phyloP scores from a whole-genome alignment of 2,113 vertebrate genomes.

The Ariopsis seemanni region DNA sequence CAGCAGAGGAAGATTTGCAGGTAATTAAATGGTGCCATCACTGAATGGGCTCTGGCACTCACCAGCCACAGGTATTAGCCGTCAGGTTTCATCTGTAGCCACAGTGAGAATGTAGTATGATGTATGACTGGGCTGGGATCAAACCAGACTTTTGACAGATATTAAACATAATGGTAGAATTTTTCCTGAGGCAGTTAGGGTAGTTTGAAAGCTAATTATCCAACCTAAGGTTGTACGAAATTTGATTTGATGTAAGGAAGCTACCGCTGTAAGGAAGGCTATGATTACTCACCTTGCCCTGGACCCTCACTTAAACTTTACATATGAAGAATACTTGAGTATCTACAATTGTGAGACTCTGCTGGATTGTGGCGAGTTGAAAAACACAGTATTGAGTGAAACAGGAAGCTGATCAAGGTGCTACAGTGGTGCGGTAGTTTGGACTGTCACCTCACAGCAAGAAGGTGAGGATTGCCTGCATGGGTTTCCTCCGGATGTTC shows the following conservation, averaged over 20 bases:
- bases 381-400: background rate
- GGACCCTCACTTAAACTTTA: background rate
- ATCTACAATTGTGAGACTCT: background rate
- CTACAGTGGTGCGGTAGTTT: too few species aligned
- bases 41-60: slow-evolving; percentile 39
- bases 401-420: background rate
- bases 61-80: slow-evolving; percentile 22
- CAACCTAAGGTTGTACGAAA: background rate
- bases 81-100: background rate
- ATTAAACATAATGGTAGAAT: background rate
- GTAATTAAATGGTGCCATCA: slow-evolving; percentile 50
- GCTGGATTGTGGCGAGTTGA: background rate
- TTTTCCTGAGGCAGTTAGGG: background rate
- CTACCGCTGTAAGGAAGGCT: too few species aligned
- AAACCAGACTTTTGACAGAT: background rate
- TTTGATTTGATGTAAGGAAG: background rate
- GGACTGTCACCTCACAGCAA: too few species aligned
- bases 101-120: too few species aligned
- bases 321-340: too few species aligned
- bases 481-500: too few species aligned
- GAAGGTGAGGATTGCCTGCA: too few species aligned
- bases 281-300: background rate
- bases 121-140: background rate
- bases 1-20: slow-evolving; percentile 50
- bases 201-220: background rate